These are phyloP conservation scores for Timandra comae DNA, from an alignment of 2,888 invertebrate species.

Conservation along the genomic window DNA sequence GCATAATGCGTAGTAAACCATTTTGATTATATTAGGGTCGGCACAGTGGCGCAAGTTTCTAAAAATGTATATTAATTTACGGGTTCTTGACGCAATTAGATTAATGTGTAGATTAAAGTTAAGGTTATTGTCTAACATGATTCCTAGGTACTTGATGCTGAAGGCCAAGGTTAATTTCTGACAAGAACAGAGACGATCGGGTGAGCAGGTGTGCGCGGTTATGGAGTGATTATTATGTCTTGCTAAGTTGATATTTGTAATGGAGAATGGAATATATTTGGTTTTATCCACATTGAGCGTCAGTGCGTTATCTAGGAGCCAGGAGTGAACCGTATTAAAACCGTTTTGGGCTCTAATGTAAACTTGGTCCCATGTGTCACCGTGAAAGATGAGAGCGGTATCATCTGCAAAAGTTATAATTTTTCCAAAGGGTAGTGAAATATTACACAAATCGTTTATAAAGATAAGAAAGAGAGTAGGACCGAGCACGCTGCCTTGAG, in stretches of 20 bases:
- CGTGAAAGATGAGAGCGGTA: too few species aligned
- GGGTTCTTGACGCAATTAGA: background rate
- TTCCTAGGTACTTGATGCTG: conserved; percentile 6
- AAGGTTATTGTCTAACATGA: conserved; percentile 2
- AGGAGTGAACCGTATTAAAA: background rate
- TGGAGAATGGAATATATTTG: too few species aligned
- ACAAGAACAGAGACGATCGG: too few species aligned
- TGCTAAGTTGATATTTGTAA: background rate
- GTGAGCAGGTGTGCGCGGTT: too few species aligned
- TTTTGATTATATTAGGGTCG: conserved; percentile 1
- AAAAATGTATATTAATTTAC: conserved; percentile 1
- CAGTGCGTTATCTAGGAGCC: background rate
- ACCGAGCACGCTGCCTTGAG: conserved; percentile 1
- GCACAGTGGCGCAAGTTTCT: conserved; percentile 1
- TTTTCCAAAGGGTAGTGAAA: background rate
- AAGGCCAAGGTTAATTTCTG: too few species aligned
- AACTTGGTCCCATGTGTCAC: background rate
- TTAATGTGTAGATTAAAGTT: conserved; percentile 6
- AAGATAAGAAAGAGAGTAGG: conserved; percentile 1
- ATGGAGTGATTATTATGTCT: background rate
- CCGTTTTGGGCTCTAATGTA: background rate
- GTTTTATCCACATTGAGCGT: background rate
- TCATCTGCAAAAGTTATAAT: too few species aligned
- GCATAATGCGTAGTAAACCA: conserved; percentile 1
- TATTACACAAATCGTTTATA: background rate